Evolutionary conservation across 2,888 invertebrate genomes (phyloP), one percentile per base, ranked within the genome.

Genomic region (Meloe dianella): DNA sequence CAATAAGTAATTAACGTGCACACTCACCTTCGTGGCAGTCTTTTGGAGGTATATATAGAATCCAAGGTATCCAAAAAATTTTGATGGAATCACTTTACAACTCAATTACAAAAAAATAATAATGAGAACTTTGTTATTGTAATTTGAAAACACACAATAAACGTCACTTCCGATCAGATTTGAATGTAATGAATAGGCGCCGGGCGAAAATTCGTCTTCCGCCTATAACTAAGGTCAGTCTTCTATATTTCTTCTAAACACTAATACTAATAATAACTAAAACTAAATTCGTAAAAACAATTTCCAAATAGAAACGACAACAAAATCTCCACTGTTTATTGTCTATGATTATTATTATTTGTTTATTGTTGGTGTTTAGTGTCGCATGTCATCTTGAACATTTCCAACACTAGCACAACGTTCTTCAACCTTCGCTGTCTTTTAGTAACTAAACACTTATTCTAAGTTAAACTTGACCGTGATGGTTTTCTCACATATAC

Each of bases 381-480:
- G 65, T 69, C 74, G 73, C 74, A 74, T 74, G 74, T 69, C 68
- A 65, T 67, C 65, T 64, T 67, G 68, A 66, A 70, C 69, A 67
- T 73, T 72, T 70, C 71, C 71, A 71, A 73, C 71, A 68, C 71
- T 54, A 69, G 71, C 71, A 72, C 68, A 66, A 71, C 75, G 77
- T 75, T 77, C 75, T 75, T 75, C 74, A 74, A 72, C 75, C 75
- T 77, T 74, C 77, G 72, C 76, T 77, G 80, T 79, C 81, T 81
- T 81, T 79, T 80, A 77, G 78, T 80, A 81, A 83, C 83, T 82
- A 79, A 81, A 79, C 80, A 79, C 77, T 54, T 77, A 75, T 76
- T 75, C 74, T 70, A 78, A 75, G 77, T 77, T 83, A 84, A 84
- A 83, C 83, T 84, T 84, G 84, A 84, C 84, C 84, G 81, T 84